Evolutionary conservation across 2,797 vertebrate species (phyloP), one percentile per base, ranked within the genome.

Genomic region (Loriculus beryllinus): DNA sequence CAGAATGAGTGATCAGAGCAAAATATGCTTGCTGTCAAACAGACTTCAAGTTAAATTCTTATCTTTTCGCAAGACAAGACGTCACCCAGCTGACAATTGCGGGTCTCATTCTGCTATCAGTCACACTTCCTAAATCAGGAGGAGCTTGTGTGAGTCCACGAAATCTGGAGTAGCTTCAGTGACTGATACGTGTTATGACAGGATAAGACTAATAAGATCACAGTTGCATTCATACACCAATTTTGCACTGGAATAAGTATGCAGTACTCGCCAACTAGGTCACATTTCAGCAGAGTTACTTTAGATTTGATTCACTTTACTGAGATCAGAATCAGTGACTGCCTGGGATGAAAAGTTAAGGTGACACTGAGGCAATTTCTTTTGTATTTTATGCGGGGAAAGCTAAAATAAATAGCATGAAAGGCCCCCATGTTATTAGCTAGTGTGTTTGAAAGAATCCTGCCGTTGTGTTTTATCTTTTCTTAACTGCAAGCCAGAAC

Each of bases 401-500:
- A 85, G 47, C 60, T 95, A 90, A 88, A 96, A 95, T 93, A 93
- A 96, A 96, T 89, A 93, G 42, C 52, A 57, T 10, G 7, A 93
- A 94, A 85, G 51, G 37, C 72, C 69, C 37, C 33, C 59, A 22
- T 10, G 1, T 92, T 93, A 91, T 93, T 96, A 92, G 54, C 51
- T 88, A 76, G 92, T 65, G 92, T 95, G 82, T 86, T 90, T 95
- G 95, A 96, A 93, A 95, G 85, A 92, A 93, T 86, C 90, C 88
- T 95, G 90, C 89, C 64, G 39, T 72, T 68, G 37, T 47, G 75
- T 90, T 96, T 96, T 96, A 95, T 96, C 96, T 96, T 93, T 88
- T 86, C 86, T 91, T 82, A 93, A 88, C 69, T 85, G 74, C 92
- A 93, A 96, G 88, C 90, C 93, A 97, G 95, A 84, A 91, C 72